Conservation (phyloP, 53 echinoderm and acorn worm species). For the Arbacia lixula region DNA sequence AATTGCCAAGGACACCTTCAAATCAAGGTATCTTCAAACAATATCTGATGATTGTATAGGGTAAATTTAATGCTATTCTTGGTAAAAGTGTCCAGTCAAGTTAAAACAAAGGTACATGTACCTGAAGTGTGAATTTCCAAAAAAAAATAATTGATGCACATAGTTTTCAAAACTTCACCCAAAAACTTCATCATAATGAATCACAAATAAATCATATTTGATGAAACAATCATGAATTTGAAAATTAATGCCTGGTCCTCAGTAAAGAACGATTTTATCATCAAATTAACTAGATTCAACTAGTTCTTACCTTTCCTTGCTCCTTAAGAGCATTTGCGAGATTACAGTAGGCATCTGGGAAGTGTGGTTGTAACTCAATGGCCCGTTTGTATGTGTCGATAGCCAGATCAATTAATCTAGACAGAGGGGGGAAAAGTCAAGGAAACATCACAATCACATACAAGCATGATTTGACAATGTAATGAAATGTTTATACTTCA, state of each 20-base stretch:
- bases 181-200: neutral
- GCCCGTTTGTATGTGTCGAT: conserved; percentile 97
- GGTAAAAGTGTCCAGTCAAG: too few relatives aligned
- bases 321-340: conserved; percentile 99
- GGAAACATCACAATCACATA: neutral
- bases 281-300: neutral
- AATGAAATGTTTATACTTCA: neutral
- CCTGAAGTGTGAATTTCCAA: too few relatives aligned
- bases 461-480: neutral
- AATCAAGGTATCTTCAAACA: too few relatives aligned
- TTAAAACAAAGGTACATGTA: too few relatives aligned
- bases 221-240: neutral
- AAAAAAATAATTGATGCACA: too few relatives aligned
- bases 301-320: conserved; percentile 90
- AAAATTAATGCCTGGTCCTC: too few relatives aligned
- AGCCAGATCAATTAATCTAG: conserved; percentile 92
- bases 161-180: neutral
- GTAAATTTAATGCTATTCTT: too few relatives aligned
- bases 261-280: too few relatives aligned
- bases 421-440: neutral
- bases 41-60: too few relatives aligned
- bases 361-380: conserved; percentile 97
- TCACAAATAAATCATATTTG: neutral
- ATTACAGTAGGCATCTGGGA: conserved; percentile 99
- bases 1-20: too few relatives aligned